Percentiles rank a stretch among this genome's conserved stretches.
Evolutionary conservation across 23 tunicate genomes (phyloP).

Genomic region (Pegea sp.): DNA sequence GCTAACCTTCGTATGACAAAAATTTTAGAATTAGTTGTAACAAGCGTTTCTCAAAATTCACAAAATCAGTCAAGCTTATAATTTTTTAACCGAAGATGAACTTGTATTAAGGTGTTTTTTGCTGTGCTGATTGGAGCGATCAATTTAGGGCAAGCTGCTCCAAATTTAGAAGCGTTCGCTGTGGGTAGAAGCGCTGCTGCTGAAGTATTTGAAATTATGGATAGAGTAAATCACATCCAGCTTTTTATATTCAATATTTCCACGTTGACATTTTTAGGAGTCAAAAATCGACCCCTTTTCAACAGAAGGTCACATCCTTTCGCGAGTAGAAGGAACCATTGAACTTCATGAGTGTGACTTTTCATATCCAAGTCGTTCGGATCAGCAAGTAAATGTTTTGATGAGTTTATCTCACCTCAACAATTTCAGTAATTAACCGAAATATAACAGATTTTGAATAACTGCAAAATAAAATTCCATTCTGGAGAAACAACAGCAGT

Average conservation of each 20-base stretch:
- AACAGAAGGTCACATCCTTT: conserved; percentile 23
- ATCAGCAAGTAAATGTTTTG: conserved; percentile 29
- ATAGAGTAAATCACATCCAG: conserved; percentile 38
- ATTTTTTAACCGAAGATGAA: neutral
- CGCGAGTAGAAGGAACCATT: conserved; percentile 37
- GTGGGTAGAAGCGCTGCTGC: conserved; percentile 67
- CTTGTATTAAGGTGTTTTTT: conserved; percentile 43
- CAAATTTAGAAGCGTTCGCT: conserved; percentile 52
- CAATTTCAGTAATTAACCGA: too few relatives aligned
- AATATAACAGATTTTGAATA: conserved; percentile 17
- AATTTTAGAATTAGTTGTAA: too few relatives aligned
- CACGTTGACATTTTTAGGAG: conserved; percentile 13
- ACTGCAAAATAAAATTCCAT: conserved; percentile 16
- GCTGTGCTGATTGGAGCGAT: conserved; percentile 65
- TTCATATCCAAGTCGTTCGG: conserved; percentile 43
- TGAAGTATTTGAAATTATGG: conserved; percentile 41
- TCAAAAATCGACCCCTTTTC: conserved; percentile 49
- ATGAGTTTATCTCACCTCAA: too few relatives aligned
- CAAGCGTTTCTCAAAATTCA: too few relatives aligned
- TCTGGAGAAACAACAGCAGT: conserved; percentile 76
- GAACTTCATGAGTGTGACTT: conserved; percentile 47
- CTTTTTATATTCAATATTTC: neutral
- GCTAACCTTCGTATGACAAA: too few relatives aligned
- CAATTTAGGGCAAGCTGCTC: conserved; percentile 57
- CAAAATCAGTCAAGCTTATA: neutral